These are phyloP conservation scores for Macroglossus sobrinus DNA, from an alignment of 2,113 vertebrate species.

Conservation along the genomic window DNA sequence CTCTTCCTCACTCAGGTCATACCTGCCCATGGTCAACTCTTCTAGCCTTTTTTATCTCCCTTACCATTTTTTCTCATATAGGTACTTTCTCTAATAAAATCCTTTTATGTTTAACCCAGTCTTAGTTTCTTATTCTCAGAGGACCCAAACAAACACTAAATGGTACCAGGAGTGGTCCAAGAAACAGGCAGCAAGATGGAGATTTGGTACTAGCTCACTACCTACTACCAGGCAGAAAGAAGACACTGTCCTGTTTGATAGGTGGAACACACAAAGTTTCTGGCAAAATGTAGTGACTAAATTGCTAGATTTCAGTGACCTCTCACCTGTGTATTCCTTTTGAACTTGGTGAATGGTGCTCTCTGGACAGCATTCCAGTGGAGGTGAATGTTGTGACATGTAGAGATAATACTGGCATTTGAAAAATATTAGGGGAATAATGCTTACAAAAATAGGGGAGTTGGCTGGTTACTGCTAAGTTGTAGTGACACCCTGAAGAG, in stretches of 20 bases:
- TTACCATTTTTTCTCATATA: not conserved
- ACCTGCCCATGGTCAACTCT: not conserved
- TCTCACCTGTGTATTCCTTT: not conserved
- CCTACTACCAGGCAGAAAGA: not conserved
- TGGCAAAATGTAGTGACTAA: not conserved
- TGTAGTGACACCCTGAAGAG: not conserved
- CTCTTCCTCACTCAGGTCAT: not conserved
- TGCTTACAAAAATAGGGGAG: not conserved
- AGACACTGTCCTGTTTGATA: not conserved
- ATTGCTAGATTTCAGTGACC: not conserved
- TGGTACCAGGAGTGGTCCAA: not conserved
- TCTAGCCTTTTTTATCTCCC: not conserved
- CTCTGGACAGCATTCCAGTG: not conserved
- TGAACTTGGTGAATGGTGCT: not conserved
- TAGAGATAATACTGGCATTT: not conserved
- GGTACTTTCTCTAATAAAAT: not conserved
- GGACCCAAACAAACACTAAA: not conserved
- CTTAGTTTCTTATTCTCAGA: not conserved
- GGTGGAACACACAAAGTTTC: not conserved
- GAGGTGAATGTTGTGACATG: not conserved
- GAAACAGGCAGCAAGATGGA: not conserved
- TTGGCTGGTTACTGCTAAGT: not conserved
- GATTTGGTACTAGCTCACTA: not conserved
- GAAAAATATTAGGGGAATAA: not conserved
- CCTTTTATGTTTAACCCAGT: not conserved